Evolutionary conservation across 2,888 invertebrate species (phyloP).

Genomic region (Thelaira solivaga): DNA sequence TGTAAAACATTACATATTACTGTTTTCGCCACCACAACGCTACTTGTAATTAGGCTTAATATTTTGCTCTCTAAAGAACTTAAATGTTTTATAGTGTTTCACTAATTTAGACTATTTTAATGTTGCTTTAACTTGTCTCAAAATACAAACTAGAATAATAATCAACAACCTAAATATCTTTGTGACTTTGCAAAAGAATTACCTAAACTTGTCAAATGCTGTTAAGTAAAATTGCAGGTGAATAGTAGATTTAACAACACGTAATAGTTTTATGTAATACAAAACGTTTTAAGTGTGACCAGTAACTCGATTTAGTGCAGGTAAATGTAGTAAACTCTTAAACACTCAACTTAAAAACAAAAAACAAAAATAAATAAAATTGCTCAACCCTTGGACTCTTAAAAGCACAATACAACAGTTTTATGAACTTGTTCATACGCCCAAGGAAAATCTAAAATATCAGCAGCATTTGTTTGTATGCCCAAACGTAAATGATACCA

Average conservation of each 20-base stretch:
- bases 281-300: slow-evolving; percentile 19
- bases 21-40: too few species aligned
- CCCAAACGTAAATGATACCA: not conserved
- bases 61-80: too few species aligned
- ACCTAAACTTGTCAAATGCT: not conserved
- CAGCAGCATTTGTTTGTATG: not conserved
- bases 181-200: not conserved
- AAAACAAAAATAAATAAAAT: too few species aligned
- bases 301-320: not conserved
- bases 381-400: not conserved
- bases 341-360: not conserved
- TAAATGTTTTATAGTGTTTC: too few species aligned
- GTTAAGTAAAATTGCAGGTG: too few species aligned
- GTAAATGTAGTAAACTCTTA: not conserved
- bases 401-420: slow-evolving; percentile 14
- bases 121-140: too few species aligned
- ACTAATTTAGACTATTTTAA: too few species aligned
- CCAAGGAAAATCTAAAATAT: slow-evolving; percentile 38
- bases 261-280: slow-evolving; percentile 23
- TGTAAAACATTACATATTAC: too few species aligned
- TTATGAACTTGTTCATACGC: slow-evolving; percentile 16
- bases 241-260: slow-evolving; percentile 11
- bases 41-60: too few species aligned
- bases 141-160: too few species aligned
- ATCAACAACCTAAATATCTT: too few species aligned